Evolutionary conservation across 2,888 invertebrate species (phyloP).

Genomic region (Agonopterix alstromeriana): DNA sequence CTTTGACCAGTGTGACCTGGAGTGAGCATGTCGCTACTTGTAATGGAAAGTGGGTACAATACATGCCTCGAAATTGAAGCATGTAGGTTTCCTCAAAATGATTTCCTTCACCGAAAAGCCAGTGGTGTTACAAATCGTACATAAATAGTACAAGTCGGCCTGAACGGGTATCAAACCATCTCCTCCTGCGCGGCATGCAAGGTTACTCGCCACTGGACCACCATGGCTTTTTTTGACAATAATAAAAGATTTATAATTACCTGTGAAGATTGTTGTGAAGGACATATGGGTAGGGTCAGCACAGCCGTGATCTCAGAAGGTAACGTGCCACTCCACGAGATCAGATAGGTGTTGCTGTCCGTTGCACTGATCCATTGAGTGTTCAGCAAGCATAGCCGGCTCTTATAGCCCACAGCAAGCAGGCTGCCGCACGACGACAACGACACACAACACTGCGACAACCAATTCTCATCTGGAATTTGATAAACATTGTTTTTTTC

Average conservation of each 20-base stretch:
- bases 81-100: no score
- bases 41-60: no score
- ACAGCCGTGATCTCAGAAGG: constrained; percentile 52
- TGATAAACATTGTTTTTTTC: background rate
- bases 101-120: no score
- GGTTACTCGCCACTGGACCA: no score
- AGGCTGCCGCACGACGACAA: constrained; percentile 64
- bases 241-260: constrained; percentile 21
- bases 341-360: constrained; percentile 58
- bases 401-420: constrained; percentile 52
- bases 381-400: constrained; percentile 55
- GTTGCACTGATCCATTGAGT: constrained; percentile 67
- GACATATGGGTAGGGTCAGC: constrained; percentile 57
- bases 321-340: constrained; percentile 67
- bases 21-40: no score
- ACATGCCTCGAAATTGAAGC: no score
- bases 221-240: no score
- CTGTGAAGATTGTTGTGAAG: constrained; percentile 66
- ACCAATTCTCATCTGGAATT: constrained; percentile 59
- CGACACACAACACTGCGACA: constrained; percentile 58
- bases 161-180: no score
- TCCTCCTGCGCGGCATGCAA: no score
- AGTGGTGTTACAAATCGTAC: no score
- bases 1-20: no score
- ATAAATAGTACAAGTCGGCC: no score